phyloP scores from a whole-genome alignment of 2,797 vertebrate genomes.

The Tapirus indicus region DNA sequence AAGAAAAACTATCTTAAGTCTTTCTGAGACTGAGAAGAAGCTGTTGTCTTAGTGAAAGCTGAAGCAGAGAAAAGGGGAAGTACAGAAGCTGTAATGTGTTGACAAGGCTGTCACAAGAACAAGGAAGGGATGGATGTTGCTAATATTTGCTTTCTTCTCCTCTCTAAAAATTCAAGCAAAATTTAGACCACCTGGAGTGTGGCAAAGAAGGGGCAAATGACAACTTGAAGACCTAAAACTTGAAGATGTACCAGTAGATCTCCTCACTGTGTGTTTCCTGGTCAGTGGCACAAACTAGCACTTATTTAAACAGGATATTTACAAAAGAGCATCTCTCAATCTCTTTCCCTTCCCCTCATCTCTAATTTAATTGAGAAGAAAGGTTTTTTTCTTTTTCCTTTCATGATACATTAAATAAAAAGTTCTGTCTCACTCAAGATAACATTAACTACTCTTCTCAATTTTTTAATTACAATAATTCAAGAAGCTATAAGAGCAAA shows the following conservation, averaged over 20 bases:
- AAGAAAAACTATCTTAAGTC: background rate
- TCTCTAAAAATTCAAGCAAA: slow-evolving; percentile 20
- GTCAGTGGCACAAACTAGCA: background rate
- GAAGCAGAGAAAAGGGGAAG: background rate
- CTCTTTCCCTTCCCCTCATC: slow-evolving; percentile 23
- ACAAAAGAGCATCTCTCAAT: background rate
- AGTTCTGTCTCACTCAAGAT: slow-evolving; percentile 32
- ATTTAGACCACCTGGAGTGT: background rate
- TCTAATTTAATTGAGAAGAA: slow-evolving; percentile 27
- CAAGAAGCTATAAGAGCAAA: slow-evolving; percentile 32
- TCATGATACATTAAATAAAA: slow-evolving; percentile 23
- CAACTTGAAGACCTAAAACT: background rate
- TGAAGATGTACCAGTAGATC: background rate
- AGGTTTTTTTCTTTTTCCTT: background rate
- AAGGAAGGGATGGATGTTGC: slow-evolving; percentile 7
- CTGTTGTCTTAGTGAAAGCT: background rate
- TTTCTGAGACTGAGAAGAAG: background rate
- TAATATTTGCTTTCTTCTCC: background rate
- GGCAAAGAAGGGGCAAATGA: background rate
- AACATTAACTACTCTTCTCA: background rate
- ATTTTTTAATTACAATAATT: slow-evolving; percentile 35
- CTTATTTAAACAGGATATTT: slow-evolving; percentile 1
- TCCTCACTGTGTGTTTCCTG: background rate
- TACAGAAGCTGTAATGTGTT: background rate
- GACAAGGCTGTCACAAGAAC: background rate